These are phyloP conservation scores for Cyprinodon variegatus DNA, from an alignment of 2,113 vertebrate genomes.

Conservation along the genomic window DNA sequence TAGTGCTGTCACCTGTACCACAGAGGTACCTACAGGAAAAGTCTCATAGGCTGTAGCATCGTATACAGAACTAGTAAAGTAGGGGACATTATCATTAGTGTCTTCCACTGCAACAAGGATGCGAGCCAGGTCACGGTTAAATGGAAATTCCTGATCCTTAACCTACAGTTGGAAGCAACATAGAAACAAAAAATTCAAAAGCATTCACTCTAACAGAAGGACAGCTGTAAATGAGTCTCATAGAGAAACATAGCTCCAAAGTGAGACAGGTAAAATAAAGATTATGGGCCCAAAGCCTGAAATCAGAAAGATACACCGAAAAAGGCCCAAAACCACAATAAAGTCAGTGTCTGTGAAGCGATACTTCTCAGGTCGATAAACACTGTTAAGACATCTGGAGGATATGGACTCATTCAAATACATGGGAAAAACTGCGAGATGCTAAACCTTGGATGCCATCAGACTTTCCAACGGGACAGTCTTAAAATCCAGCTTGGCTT, in stretches of 20 bases:
- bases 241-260: neutral
- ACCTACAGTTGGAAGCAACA: constrained; percentile 80
- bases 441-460: too few relatives aligned
- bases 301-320: neutral
- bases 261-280: neutral
- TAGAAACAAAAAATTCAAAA: constrained; percentile 31
- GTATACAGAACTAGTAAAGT: constrained; percentile 90
- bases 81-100: constrained; percentile 93
- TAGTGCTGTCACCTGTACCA: constrained; percentile 91
- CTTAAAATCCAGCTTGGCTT: neutral
- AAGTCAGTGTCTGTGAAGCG: neutral
- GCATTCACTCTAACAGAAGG: neutral
- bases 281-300: neutral
- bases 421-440: neutral
- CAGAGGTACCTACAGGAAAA: constrained; percentile 85
- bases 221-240: too few relatives aligned
- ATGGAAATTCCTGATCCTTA: constrained; percentile 97
- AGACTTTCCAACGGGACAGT: too few relatives aligned
- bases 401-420: neutral
- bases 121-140: constrained; percentile 92
- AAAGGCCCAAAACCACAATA: neutral
- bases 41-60: constrained; percentile 90
- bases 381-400: neutral
- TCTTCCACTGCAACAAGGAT: constrained; percentile 93
- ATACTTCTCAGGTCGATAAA: neutral